These are phyloP conservation scores for Capra hircus DNA, from an alignment of 2,113 vertebrate genomes.

Conservation along the genomic window DNA sequence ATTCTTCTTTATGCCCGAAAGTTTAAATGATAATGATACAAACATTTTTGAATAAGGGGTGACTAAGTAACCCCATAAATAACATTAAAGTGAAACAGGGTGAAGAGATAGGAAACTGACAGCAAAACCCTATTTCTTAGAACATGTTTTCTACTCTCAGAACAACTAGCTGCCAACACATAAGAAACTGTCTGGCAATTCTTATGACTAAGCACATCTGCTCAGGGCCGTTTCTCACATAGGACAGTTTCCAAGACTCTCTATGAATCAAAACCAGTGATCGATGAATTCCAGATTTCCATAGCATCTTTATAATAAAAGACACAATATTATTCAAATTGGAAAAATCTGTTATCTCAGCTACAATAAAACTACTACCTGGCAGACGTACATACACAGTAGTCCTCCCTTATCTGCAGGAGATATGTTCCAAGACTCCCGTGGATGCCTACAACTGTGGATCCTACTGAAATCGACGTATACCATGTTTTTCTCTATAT, in stretches of 20 bases:
- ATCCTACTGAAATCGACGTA: background rate
- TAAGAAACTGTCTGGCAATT: slow-evolving; percentile 49
- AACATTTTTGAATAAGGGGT: background rate
- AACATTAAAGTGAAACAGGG: background rate
- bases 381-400: background rate
- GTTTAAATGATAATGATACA: background rate
- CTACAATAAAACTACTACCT: slow-evolving; percentile 54
- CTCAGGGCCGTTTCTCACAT: slow-evolving; percentile 5
- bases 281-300: slow-evolving; percentile 42
- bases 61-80: background rate
- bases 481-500: background rate
- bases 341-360: slow-evolving; percentile 51
- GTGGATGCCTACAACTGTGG: background rate
- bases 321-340: slow-evolving; percentile 55
- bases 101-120: background rate
- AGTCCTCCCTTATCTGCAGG: background rate
- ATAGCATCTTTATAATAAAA: slow-evolving; percentile 53
- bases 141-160: slow-evolving; percentile 31
- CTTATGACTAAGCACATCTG: slow-evolving; percentile 55
- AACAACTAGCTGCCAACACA: slow-evolving; percentile 50
- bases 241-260: slow-evolving; percentile 33
- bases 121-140: slow-evolving; percentile 18
- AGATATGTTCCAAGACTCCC: background rate
- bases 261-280: slow-evolving; percentile 35
- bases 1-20: background rate